These are phyloP conservation scores for Nothobranchius kuhntae DNA, from an alignment of 2,113 vertebrate species.

Conservation along the genomic window DNA sequence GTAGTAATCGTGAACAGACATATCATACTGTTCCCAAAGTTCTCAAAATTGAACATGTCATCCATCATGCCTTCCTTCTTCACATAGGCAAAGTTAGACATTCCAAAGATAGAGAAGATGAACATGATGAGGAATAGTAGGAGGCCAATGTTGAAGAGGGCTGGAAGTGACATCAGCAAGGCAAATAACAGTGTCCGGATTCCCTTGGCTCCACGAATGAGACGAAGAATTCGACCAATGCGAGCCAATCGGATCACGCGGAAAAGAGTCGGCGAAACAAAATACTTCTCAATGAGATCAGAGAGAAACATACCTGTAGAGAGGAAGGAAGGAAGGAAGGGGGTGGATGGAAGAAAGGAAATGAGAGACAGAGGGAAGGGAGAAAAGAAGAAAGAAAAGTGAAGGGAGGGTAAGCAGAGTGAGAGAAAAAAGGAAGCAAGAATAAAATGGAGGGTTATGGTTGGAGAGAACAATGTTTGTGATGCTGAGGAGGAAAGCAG, in stretches of 20 bases:
- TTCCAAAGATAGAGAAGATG: conserved; percentile 96
- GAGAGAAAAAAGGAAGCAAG: no score
- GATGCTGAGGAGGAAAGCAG: no score
- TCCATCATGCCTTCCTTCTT: conserved; percentile 89
- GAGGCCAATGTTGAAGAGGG: conserved; percentile 87
- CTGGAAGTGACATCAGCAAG: conserved; percentile 97
- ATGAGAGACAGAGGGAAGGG: no score
- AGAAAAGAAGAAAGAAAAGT: no score
- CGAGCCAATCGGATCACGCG: conserved; percentile 93
- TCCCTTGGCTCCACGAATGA: conserved; percentile 93
- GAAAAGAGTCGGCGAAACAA: conserved; percentile 92
- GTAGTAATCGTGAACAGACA: conserved; percentile 96
- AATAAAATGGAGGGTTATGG: no score
- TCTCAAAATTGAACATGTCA: conserved; percentile 97
- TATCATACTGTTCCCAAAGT: conserved; percentile 95
- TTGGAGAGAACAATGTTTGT: no score
- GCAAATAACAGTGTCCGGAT: conserved; percentile 96
- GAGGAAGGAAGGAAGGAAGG: not conserved
- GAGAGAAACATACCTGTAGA: conserved; percentile 87
- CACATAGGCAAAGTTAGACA: conserved; percentile 96
- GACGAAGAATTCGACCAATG: conserved; percentile 89
- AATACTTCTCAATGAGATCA: conserved; percentile 94
- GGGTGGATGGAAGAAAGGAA: no score
- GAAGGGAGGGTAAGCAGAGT: no score
- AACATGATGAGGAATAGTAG: conserved; percentile 88